phyloP scores from a whole-genome alignment of 1,140 invertebrate species.

The Steinernema feltiae region DNA sequence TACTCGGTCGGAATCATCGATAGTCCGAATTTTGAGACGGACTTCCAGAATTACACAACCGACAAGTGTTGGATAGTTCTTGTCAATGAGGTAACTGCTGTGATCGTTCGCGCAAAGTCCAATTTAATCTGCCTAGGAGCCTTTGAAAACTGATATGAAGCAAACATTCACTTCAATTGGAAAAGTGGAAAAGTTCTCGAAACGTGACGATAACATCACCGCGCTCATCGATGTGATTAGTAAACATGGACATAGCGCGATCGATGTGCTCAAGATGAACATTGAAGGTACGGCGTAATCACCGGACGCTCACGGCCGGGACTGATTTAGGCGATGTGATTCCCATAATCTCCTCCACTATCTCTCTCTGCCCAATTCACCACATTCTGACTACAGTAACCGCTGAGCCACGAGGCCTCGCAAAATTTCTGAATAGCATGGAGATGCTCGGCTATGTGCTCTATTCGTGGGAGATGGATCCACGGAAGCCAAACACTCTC shows the following conservation, averaged over 20 bases:
- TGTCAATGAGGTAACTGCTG: not conserved
- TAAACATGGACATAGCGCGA: not conserved
- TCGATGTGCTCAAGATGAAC: not conserved
- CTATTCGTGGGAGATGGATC: not conserved
- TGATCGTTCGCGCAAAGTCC: too few relatives aligned
- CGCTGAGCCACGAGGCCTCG: not conserved
- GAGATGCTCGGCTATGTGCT: not conserved
- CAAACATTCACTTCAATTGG: not conserved
- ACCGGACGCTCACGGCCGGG: too few relatives aligned
- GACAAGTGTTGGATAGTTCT: not conserved
- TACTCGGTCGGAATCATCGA: not conserved
- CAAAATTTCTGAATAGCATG: not conserved
- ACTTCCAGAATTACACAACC: not conserved
- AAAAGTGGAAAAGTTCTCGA: not conserved
- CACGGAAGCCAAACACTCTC: not conserved
- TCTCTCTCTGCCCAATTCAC: not conserved
- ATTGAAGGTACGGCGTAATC: not conserved
- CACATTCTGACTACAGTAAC: not conserved
- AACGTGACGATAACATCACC: not conserved
- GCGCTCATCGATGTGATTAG: not conserved
- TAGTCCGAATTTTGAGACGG: not conserved
- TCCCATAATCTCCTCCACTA: not conserved
- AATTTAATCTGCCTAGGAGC: not conserved
- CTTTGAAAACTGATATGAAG: not conserved
- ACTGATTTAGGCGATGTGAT: not conserved